phyloP scores from a whole-genome alignment of 1,140 invertebrate species.

The Rhagoletis pomonella region DNA sequence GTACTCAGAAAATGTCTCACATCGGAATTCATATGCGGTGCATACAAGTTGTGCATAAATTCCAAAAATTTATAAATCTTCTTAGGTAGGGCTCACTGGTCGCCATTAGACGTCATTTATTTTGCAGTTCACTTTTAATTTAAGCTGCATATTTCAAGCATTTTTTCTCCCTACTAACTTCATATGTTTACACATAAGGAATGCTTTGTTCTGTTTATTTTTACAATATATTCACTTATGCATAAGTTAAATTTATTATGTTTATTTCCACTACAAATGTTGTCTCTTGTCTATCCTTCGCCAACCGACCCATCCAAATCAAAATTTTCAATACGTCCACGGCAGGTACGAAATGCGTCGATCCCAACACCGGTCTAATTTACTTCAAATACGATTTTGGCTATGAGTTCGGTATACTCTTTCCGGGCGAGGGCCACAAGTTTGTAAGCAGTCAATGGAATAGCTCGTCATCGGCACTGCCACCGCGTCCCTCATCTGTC shows the following conservation, averaged over 20 bases:
- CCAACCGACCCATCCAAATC: constrained; percentile 21
- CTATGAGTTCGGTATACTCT: constrained; percentile 85
- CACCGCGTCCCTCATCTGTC: constrained; percentile 69
- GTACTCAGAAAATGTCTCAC: constrained; percentile 59
- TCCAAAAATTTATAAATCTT: no score
- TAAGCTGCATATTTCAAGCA: background rate
- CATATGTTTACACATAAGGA: background rate
- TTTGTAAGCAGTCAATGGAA: constrained; percentile 74
- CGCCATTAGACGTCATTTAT: no score
- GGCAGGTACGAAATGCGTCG: constrained; percentile 84
- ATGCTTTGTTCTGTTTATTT: background rate
- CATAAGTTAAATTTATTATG: background rate
- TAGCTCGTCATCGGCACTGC: constrained; percentile 68
- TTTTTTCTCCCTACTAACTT: background rate
- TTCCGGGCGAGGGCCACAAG: constrained; percentile 81
- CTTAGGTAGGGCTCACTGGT: no score
- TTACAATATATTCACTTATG: background rate
- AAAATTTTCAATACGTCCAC: constrained; percentile 54
- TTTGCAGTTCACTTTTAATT: background rate
- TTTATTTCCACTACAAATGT: constrained; percentile 7
- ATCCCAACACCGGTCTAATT: constrained; percentile 84
- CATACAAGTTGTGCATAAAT: no score
- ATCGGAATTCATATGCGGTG: no score
- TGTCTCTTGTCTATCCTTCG: background rate
- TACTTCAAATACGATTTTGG: constrained; percentile 91